phyloP scores from a whole-genome alignment of 2,797 vertebrate species.

The Xyrichtys novacula region DNA sequence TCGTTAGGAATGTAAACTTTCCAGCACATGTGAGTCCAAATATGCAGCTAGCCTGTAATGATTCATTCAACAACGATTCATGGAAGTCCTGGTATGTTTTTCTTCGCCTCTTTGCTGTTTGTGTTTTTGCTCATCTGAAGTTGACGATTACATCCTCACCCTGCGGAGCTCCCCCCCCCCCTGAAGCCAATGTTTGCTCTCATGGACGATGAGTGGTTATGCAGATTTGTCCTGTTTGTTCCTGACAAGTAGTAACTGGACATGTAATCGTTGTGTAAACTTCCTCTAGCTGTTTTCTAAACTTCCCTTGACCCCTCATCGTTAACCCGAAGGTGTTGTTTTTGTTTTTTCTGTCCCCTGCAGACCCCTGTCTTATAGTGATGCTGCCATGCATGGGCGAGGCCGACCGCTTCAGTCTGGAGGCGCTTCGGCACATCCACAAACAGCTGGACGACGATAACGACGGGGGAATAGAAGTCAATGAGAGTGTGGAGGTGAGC shows the following conservation, averaged over 20 bases:
- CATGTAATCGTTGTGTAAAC: neutral
- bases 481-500: slow-evolving; percentile 97
- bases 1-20: neutral
- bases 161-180: neutral
- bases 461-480: slow-evolving; percentile 97
- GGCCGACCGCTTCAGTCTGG: slow-evolving; percentile 94
- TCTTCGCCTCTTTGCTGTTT: neutral
- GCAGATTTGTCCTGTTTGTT: neutral
- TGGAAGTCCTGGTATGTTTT: no score
- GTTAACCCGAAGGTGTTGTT: slow-evolving; percentile 13
- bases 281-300: neutral
- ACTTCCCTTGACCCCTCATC: neutral
- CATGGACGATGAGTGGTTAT: neutral
- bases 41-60: neutral
- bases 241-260: neutral
- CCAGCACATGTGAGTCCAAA: neutral
- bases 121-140: neutral
- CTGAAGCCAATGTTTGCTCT: neutral
- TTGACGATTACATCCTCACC: neutral
- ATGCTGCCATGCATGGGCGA: slow-evolving; percentile 94
- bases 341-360: neutral
- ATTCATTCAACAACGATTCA: neutral
- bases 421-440: slow-evolving; percentile 96
- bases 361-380: slow-evolving; percentile 92
- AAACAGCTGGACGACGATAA: slow-evolving; percentile 99